These are phyloP conservation scores for Astropecten irregularis DNA, from an alignment of 53 echinoderm and acorn worm genomes.

Conservation along the genomic window DNA sequence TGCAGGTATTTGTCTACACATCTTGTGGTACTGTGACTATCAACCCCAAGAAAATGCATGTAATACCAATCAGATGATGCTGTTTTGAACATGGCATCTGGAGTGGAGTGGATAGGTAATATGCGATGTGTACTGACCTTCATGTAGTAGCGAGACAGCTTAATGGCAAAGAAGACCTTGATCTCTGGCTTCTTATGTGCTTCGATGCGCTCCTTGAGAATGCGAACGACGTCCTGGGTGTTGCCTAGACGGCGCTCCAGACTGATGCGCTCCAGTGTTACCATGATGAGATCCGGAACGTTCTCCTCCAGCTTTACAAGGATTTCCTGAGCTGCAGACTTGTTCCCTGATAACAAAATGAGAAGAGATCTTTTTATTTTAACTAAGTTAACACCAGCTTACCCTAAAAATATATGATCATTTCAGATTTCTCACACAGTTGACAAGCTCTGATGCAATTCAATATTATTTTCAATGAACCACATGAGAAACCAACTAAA, in stretches of 20 bases:
- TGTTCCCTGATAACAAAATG: constrained; percentile 56
- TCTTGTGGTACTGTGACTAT: no score
- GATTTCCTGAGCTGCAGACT: constrained; percentile 69
- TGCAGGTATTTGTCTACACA: no score
- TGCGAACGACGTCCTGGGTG: constrained; percentile 58
- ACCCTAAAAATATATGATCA: no score
- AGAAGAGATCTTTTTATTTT: not conserved
- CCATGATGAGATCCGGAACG: constrained; percentile 70
- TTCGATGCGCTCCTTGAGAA: constrained; percentile 64
- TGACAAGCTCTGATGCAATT: no score
- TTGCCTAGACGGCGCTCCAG: constrained; percentile 83
- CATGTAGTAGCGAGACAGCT: constrained; percentile 76
- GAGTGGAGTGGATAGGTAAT: no score
- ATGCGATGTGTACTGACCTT: constrained; percentile 80
- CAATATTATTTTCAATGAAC: no score
- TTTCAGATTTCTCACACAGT: no score
- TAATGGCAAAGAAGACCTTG: constrained; percentile 73
- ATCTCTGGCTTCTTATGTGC: constrained; percentile 53
- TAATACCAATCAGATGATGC: no score
- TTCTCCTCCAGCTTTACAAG: constrained; percentile 73
- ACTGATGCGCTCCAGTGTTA: constrained; percentile 84
- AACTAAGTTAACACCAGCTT: no score
- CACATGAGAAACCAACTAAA: no score
- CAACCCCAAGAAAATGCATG: no score
- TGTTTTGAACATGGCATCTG: no score